These are phyloP conservation scores for Plebejus melissa DNA, from an alignment of 2,888 invertebrate genomes.

Conservation along the genomic window DNA sequence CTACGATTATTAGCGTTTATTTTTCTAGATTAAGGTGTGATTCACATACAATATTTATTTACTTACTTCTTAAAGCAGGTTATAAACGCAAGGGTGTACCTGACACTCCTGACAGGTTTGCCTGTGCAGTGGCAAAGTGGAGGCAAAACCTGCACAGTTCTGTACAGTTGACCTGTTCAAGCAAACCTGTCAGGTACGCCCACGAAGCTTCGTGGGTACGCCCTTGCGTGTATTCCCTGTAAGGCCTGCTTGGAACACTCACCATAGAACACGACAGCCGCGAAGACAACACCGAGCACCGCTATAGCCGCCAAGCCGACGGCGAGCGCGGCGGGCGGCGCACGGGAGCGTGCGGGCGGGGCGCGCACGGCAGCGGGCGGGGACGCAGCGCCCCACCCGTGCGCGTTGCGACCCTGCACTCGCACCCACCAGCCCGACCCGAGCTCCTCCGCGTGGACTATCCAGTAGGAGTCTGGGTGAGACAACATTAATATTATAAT, in stretches of 20 bases:
- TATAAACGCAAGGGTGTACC: too few species aligned
- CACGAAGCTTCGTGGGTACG: too few species aligned
- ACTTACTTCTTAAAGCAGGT: too few species aligned
- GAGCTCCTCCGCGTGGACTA: constrained; percentile 82
- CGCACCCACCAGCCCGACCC: constrained; percentile 85
- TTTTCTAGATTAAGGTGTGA: too few species aligned
- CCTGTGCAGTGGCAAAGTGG: too few species aligned
- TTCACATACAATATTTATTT: too few species aligned
- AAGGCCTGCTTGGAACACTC: constrained; percentile 10
- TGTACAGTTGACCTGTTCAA: too few species aligned
- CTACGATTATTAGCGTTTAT: too few species aligned
- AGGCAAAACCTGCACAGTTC: too few species aligned
- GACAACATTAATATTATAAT: neutral
- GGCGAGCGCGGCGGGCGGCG: constrained; percentile 79
- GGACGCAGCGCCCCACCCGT: constrained; percentile 91
- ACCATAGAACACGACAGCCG: constrained; percentile 55
- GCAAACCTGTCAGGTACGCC: too few species aligned
- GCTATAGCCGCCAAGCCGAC: constrained; percentile 83
- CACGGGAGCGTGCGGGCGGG: constrained; percentile 24
- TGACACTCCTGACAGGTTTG: too few species aligned
- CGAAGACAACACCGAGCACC: constrained; percentile 82
- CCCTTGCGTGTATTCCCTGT: too few species aligned
- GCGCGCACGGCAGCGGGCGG: constrained; percentile 67
- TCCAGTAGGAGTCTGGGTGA: constrained; percentile 86
- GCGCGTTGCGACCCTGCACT: constrained; percentile 87